A percentile compares a stretch with the other conserved stretches of the same genome.
Evolutionary conservation across 2,113 vertebrate genomes (phyloP).

Genomic region (Ptyas mucosa): DNA sequence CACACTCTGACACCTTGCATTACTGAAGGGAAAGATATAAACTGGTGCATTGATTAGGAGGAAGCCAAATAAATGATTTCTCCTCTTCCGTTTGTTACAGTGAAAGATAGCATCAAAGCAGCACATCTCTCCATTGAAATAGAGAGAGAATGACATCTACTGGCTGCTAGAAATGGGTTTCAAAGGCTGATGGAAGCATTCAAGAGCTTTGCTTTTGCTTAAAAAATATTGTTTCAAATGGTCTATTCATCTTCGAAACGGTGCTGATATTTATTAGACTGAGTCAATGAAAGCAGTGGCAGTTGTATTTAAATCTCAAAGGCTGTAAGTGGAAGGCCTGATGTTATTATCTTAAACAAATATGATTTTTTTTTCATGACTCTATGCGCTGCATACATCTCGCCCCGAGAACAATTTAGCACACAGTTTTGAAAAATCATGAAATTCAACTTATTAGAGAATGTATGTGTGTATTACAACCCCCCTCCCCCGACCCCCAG

Average conservation of each 20-base stretch:
- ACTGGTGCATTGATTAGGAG: constrained; percentile 49
- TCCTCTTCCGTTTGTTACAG: constrained; percentile 20
- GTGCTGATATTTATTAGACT: background rate
- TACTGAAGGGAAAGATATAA: constrained; percentile 49
- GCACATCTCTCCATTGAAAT: constrained; percentile 44
- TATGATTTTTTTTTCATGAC: constrained; percentile 14
- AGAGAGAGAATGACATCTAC: constrained; percentile 71
- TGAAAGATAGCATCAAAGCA: constrained; percentile 43
- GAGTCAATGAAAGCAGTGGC: constrained; percentile 19
- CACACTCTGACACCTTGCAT: constrained; percentile 45
- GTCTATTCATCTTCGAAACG: constrained; percentile 3
- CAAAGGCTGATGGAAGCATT: background rate
- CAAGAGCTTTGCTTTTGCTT: constrained; percentile 27
- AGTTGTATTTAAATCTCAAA: constrained; percentile 31
- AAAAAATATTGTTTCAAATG: background rate
- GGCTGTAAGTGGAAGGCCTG: constrained; percentile 14
- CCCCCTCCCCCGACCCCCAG: accelerated
- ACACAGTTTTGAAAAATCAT: background rate
- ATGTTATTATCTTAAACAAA: constrained; percentile 3
- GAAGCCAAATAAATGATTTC: constrained; percentile 50
- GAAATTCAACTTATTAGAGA: background rate
- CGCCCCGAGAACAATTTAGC: background rate
- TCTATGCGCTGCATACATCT: background rate
- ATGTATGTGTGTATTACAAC: background rate
- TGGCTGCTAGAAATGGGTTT: constrained; percentile 50